These are phyloP conservation scores for Capromys pilorides DNA, from an alignment of 2,797 vertebrate species.

Conservation along the genomic window DNA sequence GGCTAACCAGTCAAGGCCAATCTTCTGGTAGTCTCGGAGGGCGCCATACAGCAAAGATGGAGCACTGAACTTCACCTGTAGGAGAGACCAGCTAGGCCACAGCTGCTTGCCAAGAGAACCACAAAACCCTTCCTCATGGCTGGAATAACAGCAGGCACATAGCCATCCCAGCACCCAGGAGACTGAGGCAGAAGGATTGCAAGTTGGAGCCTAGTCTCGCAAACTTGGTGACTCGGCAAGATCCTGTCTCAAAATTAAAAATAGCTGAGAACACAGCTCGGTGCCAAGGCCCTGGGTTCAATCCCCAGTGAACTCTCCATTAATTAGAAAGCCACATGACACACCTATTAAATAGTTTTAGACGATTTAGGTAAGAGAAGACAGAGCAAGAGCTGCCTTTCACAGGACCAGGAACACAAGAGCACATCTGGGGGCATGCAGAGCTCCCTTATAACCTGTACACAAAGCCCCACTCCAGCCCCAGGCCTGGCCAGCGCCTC, in stretches of 20 bases:
- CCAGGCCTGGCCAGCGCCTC: neutral
- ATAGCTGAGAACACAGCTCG: neutral
- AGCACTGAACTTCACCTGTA: constrained; percentile 76
- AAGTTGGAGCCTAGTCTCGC: neutral
- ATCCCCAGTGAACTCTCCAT: neutral
- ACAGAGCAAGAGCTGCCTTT: neutral
- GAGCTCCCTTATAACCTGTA: neutral
- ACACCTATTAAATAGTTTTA: no score
- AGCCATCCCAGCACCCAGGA: neutral
- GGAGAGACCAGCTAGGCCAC: neutral
- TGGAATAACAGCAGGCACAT: neutral
- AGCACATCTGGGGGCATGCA: accelerated
- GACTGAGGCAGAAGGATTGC: neutral
- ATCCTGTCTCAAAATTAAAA: neutral
- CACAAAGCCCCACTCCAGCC: no score
- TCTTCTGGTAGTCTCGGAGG: constrained; percentile 92
- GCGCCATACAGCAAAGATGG: constrained; percentile 88
- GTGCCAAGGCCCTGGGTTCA: neutral
- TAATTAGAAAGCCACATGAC: neutral
- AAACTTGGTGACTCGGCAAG: neutral
- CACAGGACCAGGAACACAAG: neutral
- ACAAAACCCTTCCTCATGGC: neutral
- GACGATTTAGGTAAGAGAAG: neutral
- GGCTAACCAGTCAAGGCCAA: constrained; percentile 92
- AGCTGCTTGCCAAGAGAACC: neutral